Percentiles rank a stretch among this genome's conserved stretches.
Conservation (phyloP, 2,888 invertebrate genomes). For the Schizotus pectinicornis region DNA sequence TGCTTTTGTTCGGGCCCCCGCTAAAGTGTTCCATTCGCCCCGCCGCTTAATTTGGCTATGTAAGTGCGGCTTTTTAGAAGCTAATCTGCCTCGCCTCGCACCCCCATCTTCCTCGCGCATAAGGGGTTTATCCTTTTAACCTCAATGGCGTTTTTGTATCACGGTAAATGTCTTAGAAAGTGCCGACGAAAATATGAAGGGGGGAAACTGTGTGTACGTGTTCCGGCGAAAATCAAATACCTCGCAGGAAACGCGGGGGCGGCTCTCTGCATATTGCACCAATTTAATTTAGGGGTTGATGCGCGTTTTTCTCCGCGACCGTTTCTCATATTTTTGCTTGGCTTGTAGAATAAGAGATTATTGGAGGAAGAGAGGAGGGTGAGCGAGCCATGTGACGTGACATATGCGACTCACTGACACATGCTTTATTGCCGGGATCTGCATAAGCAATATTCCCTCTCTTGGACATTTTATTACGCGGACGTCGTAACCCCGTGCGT, state of each 20-base stretch:
- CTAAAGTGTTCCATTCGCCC: no score
- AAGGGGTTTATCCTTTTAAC: slow-evolving; percentile 34
- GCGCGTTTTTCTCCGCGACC: no score
- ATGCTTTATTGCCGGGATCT: slow-evolving; percentile 1
- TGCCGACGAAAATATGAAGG: slow-evolving; percentile 19
- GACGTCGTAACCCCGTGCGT: slow-evolving; percentile 6
- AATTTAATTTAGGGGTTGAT: no score
- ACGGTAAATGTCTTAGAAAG: slow-evolving; percentile 18
- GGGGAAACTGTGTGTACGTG: slow-evolving; percentile 3
- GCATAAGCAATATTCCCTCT: slow-evolving; percentile 20
- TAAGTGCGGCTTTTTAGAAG: slow-evolving; percentile 31
- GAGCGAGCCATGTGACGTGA: no score
- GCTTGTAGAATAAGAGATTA: no score
- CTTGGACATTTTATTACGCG: slow-evolving; percentile 13
- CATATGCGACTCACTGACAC: no score
- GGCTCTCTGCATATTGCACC: no score
- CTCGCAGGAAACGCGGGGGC: background rate
- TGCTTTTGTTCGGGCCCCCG: no score
- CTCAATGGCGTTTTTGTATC: slow-evolving; percentile 24
- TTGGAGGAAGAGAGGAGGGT: no score
- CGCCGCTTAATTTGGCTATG: slow-evolving; percentile 20
- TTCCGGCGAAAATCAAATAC: background rate
- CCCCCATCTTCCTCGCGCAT: slow-evolving; percentile 19
- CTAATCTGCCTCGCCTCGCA: slow-evolving; percentile 30
- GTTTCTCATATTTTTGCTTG: no score